Base-by-base conservation (phyloP, 2,888 invertebrate genomes). In the Drosophila robusta region DNA sequence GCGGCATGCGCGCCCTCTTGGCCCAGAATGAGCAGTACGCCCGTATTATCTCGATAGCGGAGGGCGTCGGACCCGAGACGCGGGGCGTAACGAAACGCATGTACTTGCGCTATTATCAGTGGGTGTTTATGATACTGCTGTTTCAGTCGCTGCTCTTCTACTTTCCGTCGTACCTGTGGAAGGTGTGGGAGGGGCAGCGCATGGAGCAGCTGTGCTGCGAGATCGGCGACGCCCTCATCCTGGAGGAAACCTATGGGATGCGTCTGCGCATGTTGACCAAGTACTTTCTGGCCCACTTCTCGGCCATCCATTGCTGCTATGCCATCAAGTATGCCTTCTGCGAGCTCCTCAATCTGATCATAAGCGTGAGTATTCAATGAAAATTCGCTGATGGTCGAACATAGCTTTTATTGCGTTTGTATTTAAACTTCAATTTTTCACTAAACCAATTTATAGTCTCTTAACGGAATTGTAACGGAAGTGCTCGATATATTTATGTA, bases 271-370 rank as follows among this genome's bases (percentile, higher is more conserved):
- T 82, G 63, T 56, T 91, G 0, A 71, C 78, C 8, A 82, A 80
- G 32, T 91, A 91, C 55, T 91, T 91, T 36, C 77, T 76, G 2
- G 58, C 77, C 0, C 78, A 78, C 4, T 87, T 86, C 45, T 63
- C 64, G 6, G 68, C 76, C 32, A 72, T 89, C 9, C 91, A 91
- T 46, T 78, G 78, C 22, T 85, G 78, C 87, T 96, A 96, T 85
- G 95, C 95, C 0, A 87, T 94, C 58, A 93, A 95, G 72, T 96
- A 94, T 90, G 93, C 94, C 51, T 91, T 95, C 80, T 96, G 96
- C 80, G 96, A 97, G 92, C 69, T 95, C 6, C 93, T 96, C 70
- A 96, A 97, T 91, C 94, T 96, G 78, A 29, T 93, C 36, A 96
- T 96, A 92, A 95, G 95, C 91, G 95, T 96, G 92, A 94, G 95